Evolutionary conservation across 2,113 vertebrate species (phyloP).

Genomic region (Mohoua ochrocephala): DNA sequence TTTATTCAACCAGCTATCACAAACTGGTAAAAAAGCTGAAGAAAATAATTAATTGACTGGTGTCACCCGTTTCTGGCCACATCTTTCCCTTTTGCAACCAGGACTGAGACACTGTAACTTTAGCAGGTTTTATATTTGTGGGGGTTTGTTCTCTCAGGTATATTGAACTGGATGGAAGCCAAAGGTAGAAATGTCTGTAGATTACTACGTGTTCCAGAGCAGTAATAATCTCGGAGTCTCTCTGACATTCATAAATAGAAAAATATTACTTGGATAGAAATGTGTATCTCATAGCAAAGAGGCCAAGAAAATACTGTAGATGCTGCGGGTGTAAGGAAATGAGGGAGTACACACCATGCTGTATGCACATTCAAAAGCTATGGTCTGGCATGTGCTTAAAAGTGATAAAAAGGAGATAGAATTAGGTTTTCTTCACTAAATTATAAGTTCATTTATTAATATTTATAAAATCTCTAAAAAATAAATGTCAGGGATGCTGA

Average conservation of each 20-base stretch:
- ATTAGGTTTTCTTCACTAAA: neutral
- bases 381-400: neutral
- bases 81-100: neutral
- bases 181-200: slow-evolving; percentile 4
- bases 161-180: neutral
- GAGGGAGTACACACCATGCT: neutral
- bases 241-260: slow-evolving; percentile 4
- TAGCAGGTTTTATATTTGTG: neutral
- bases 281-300: neutral
- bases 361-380: neutral
- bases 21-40: neutral
- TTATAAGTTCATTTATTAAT: neutral
- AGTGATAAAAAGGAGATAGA: neutral
- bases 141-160: neutral
- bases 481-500: neutral
- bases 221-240: neutral
- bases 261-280: slow-evolving; percentile 8
- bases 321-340: neutral
- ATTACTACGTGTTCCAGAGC: neutral
- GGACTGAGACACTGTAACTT: neutral
- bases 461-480: neutral
- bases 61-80: neutral
- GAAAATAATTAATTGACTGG: slow-evolving; percentile 3
- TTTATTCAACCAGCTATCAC: neutral
- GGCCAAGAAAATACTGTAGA: slow-evolving; percentile 17